Evolutionary conservation across 2,888 invertebrate genomes (phyloP), one percentile per base, ranked within the genome.

Genomic region (Steinernema scapterisci): DNA sequence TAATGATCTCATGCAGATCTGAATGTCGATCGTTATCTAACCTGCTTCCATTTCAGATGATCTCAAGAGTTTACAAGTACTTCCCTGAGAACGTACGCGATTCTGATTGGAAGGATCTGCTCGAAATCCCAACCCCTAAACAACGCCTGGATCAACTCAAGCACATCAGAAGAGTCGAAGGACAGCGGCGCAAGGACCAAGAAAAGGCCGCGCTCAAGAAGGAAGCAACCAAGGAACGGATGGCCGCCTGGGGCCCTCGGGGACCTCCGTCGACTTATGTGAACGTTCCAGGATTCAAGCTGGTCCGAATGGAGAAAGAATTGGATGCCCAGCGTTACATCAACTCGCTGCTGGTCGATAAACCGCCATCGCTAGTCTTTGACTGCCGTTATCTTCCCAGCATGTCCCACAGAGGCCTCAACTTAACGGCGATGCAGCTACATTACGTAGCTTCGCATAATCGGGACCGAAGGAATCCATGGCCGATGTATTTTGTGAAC

Each of bases 351-450:
- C 71, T 70, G 9, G 73, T 82, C 7, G 16, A 71, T 9, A 78
- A 82, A 43, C 31, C 71, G 0, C 86, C 85, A 0, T 77, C 74
- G 7, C 25, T 86, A 7, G 85, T 80, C 6, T 77, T 86, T 45
- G 86, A 86, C 70, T 86, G 86, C 73, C 83, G 85, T 51, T 86
- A 81, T 73, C 75, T 86, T 11, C 73, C 75, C 5, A 71, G 75
- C 16, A 78, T 85, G 25, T 79, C 83, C 13, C 78, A 74, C 5
- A 73, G 86, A 48, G 86, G 83, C 0, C 76, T 78, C 11, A 77
- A 79, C 45, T 78, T 86, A 23, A 85, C 86, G 0, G 78, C 79
- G 6, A 25, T 75, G n/a, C 86, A 86, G 75, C 72, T 86, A 45
- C 74, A 78, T 38, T 82, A 80, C 70, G 63, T 86, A 7, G 73